Percentiles rank a stretch among this genome's conserved stretches.
phyloP scores from a whole-genome alignment of 2,113 vertebrate genomes.

The Caranx ignobilis region DNA sequence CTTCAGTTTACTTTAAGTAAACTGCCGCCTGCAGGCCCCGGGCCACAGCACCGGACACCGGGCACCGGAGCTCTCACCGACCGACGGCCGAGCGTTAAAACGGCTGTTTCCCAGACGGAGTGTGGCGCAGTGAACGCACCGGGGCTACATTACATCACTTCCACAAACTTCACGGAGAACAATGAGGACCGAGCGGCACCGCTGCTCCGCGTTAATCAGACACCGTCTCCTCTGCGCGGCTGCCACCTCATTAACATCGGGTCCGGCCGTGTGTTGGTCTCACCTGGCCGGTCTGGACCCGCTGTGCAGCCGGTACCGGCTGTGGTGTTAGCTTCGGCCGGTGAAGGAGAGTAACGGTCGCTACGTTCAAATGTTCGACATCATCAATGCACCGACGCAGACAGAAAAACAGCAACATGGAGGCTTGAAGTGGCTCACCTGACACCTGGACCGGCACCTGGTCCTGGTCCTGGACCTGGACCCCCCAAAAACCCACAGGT shows the following conservation, averaged over 20 bases:
- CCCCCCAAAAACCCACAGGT: neutral
- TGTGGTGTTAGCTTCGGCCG: constrained; percentile 32
- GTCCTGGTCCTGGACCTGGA: neutral
- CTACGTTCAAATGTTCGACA: constrained; percentile 5
- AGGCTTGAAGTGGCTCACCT: constrained; percentile 57
- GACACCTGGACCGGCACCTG: neutral
- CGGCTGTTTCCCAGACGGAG: constrained; percentile 10
- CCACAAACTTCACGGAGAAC: constrained; percentile 73
- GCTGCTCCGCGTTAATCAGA: neutral
- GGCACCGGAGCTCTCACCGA: neutral
- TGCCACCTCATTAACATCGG: neutral
- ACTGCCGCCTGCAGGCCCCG: neutral
- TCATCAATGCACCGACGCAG: neutral
- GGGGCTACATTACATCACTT: constrained; percentile 71
- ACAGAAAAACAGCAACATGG: neutral
- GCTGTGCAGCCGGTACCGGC: constrained; percentile 49
- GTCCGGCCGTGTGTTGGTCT: neutral
- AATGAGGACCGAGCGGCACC: constrained; percentile 32
- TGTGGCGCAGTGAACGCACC: constrained; percentile 24
- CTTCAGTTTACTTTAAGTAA: neutral
- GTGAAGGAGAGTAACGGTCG: constrained; percentile 50
- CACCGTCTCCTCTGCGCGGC: fast-evolving
- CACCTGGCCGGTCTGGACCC: constrained; percentile 22
- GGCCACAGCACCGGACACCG: too few species aligned
- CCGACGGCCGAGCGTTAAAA: neutral